A percentile compares a stretch with the other conserved stretches of the same genome.
Conservation (phyloP, 2,113 vertebrate genomes). For the Lepus europaeus region DNA sequence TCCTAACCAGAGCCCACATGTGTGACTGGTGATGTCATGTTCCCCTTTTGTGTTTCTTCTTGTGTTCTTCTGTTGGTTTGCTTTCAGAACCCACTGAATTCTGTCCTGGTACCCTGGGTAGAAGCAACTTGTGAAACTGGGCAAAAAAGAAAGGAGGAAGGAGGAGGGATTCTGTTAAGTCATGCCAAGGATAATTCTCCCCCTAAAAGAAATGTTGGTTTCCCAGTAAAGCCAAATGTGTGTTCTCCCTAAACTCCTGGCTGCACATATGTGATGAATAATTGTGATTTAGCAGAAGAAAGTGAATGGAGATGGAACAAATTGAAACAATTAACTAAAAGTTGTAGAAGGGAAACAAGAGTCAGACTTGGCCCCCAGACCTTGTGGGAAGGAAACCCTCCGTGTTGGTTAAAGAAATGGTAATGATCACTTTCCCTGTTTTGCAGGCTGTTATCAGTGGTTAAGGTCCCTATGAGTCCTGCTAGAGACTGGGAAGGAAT, state of each 20-base stretch:
- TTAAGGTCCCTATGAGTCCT: slow-evolving; percentile 76
- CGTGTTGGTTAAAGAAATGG: slow-evolving; percentile 71
- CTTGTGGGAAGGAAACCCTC: slow-evolving; percentile 69
- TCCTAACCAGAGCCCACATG: neutral
- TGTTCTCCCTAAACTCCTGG: slow-evolving; percentile 67
- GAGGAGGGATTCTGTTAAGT: neutral
- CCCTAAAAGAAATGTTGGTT: slow-evolving; percentile 28
- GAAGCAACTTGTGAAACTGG: slow-evolving; percentile 32
- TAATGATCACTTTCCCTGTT: slow-evolving; percentile 75
- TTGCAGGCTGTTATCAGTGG: slow-evolving; percentile 79
- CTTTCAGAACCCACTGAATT: neutral
- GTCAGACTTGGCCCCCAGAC: slow-evolving; percentile 69
- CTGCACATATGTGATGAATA: slow-evolving; percentile 65
- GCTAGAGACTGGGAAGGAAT: slow-evolving; percentile 63
- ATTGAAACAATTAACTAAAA: slow-evolving; percentile 81
- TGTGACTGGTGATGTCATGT: neutral
- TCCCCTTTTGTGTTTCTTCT: neutral
- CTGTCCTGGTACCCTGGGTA: neutral
- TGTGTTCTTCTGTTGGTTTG: neutral
- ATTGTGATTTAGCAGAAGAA: slow-evolving; percentile 68
- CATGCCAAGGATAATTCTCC: slow-evolving; percentile 36
- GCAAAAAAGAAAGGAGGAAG: rapidly evolving
- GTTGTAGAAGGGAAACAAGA: slow-evolving; percentile 69
- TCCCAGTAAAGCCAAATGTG: slow-evolving; percentile 49
- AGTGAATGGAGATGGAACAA: slow-evolving; percentile 73